A percentile compares a stretch with the other conserved stretches of the same genome.
Conservation (phyloP, 1,140 invertebrate genomes). For the Brachionus rubens region DNA sequence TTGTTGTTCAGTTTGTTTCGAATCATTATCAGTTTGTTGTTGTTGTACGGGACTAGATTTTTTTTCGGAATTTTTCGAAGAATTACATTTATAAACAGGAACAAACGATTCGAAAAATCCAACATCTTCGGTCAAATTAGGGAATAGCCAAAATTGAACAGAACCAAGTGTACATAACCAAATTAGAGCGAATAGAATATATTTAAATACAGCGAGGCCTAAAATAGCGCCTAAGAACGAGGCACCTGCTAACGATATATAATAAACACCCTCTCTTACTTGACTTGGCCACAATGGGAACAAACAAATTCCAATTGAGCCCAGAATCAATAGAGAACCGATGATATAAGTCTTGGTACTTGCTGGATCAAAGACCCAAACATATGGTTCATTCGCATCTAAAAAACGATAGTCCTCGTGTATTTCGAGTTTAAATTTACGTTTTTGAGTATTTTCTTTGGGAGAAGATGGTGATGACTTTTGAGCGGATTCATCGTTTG, state of each 20-base stretch:
- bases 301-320: constrained; percentile 88
- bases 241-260: constrained; percentile 86
- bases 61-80: background rate
- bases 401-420: constrained; percentile 88
- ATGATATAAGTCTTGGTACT: constrained; percentile 93
- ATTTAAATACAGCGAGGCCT: constrained; percentile 74
- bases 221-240: constrained; percentile 90
- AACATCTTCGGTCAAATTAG: constrained; percentile 96
- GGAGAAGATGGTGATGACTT: background rate
- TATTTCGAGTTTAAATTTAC: constrained; percentile 82
- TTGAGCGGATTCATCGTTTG: background rate
- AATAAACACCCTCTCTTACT: constrained; percentile 91
- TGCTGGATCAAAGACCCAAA: constrained; percentile 98
- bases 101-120: constrained; percentile 97
- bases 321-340: constrained; percentile 77
- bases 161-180: constrained; percentile 83
- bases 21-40: background rate
- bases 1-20: background rate
- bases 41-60: background rate
- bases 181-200: constrained; percentile 81
- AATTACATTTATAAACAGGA: constrained; percentile 74
- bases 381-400: constrained; percentile 81
- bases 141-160: constrained; percentile 92
- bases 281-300: constrained; percentile 94
- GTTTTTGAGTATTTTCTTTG: constrained; percentile 59